Evolutionary conservation across 1,140 invertebrate species (phyloP).

Genomic region (Aphis craccivora): DNA sequence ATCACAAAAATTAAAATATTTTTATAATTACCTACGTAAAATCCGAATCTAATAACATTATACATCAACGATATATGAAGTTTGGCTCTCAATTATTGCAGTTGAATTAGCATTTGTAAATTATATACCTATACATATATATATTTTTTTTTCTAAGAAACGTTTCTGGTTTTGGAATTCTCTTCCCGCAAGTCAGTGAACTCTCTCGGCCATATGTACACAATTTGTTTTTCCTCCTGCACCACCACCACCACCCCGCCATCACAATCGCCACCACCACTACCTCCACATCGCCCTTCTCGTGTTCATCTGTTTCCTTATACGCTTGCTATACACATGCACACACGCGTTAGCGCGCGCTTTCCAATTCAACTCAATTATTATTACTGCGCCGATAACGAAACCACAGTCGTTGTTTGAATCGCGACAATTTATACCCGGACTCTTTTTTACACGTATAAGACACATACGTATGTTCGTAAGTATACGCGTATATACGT

Average conservation of each 20-base stretch:
- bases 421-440: slow-evolving; percentile 43
- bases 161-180: slow-evolving; percentile 33
- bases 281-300: background rate
- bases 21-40: background rate
- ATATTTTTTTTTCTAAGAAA: background rate
- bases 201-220: slow-evolving; percentile 17
- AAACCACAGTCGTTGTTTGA: slow-evolving; percentile 13
- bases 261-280: background rate
- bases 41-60: background rate
- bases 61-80: background rate
- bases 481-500: background rate
- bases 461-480: background rate
- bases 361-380: slow-evolving; percentile 54
- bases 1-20: background rate
- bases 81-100: background rate
- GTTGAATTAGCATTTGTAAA: slow-evolving; percentile 17
- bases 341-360: background rate
- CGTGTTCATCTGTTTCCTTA: background rate
- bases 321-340: background rate
- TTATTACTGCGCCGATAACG: slow-evolving; percentile 38
- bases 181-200: slow-evolving; percentile 48
- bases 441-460: background rate
- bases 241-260: background rate
- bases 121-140: background rate
- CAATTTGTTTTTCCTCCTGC: slow-evolving; percentile 31